Percentiles rank a stretch among this genome's conserved stretches.
phyloP scores from a whole-genome alignment of 2,797 vertebrate genomes.

The Gorsachius magnificus region DNA sequence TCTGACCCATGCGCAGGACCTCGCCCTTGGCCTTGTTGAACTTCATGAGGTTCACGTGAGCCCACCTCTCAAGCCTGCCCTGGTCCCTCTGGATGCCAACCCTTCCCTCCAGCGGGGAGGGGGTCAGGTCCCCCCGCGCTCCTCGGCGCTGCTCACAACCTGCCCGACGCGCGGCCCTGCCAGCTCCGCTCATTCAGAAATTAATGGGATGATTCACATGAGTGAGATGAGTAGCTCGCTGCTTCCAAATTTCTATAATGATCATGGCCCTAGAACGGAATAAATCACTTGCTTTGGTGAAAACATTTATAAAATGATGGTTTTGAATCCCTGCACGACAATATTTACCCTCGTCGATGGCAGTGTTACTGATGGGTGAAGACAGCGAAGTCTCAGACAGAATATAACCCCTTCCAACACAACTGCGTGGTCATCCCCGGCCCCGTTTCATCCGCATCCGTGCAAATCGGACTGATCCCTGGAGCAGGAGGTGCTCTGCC shows the following conservation, averaged over 20 bases:
- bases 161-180: accelerated
- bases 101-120: background rate
- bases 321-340: background rate
- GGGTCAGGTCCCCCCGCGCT: accelerated
- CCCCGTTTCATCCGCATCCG: accelerated
- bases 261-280: background rate
- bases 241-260: background rate
- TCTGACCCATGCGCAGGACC: too few species aligned
- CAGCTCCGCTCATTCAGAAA: background rate
- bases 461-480: background rate
- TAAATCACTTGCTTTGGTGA: background rate
- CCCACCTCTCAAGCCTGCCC: too few species aligned
- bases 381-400: background rate
- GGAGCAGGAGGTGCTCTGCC: background rate
- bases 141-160: accelerated
- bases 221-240: accelerated
- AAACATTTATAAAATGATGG: background rate
- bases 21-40: too few species aligned
- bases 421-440: accelerated
- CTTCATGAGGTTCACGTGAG: too few species aligned
- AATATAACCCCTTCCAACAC: background rate
- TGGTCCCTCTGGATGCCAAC: too few species aligned
- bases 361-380: background rate
- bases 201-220: background rate
- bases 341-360: background rate